Conservation (phyloP, 2,797 vertebrate species). For the Sebastolobus alascanus region DNA sequence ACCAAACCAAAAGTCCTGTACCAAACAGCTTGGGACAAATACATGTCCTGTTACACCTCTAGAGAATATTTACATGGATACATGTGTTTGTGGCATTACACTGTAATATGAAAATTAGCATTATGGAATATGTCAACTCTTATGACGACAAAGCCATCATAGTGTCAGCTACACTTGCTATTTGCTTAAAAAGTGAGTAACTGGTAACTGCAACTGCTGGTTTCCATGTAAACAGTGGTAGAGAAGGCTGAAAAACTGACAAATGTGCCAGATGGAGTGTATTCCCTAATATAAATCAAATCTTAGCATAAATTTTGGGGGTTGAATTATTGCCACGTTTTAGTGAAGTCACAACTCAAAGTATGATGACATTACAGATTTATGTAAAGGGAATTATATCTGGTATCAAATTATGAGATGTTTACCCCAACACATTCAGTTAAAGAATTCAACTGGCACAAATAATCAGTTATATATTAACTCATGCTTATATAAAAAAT, state of each 20-base stretch:
- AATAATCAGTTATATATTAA: conserved; percentile 2
- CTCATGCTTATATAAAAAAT: neutral
- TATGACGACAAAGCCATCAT: neutral
- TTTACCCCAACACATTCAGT: neutral
- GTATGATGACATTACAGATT: neutral
- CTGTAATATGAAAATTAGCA: no score
- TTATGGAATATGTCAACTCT: no score
- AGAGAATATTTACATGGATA: no score
- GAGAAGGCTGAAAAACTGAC: neutral
- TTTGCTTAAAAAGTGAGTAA: neutral
- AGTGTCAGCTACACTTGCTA: neutral
- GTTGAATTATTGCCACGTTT: neutral
- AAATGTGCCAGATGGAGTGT: neutral
- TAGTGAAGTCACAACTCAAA: neutral
- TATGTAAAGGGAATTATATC: neutral
- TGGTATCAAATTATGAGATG: neutral
- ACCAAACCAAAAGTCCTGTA: no score
- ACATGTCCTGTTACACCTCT: no score
- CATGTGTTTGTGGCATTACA: no score
- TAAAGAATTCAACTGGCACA: neutral
- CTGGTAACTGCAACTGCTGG: neutral
- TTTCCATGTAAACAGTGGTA: neutral
- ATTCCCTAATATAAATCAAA: neutral
- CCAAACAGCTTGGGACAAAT: no score
- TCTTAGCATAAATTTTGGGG: neutral